Evolutionary conservation across 2,113 vertebrate genomes (phyloP), one percentile per base, ranked within the genome.

Genomic region (Elephantulus edwardii): DNA sequence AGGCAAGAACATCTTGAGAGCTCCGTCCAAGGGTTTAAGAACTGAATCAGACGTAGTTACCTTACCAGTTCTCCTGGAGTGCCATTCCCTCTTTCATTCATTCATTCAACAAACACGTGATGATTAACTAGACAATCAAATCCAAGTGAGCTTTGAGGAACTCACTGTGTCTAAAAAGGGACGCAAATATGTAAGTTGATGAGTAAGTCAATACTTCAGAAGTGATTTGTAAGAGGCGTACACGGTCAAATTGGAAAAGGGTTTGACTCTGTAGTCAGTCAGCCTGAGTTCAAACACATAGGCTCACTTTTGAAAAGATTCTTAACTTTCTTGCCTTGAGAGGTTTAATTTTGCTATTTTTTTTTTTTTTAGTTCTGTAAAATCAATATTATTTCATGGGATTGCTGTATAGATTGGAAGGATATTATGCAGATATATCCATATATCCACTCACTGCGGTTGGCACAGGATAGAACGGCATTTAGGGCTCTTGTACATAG

Each of bases 161-260:
- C 58, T 77, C 86, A 64, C 64, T 85, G 9, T 71, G 8, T 94
- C 60, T 89, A 54, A 89, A 83, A 87, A 77, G 38, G 76, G 58
- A 92, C 91, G 54, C 83, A 89, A 66, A 79, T 46, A 0, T 56
- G 46, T 91, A 80, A 92, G 77, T 56, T 83, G 58, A 89, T 79
- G 80, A 91, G 17, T 91, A 82, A 92, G 79, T 85, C 70, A 85
- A 0, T 88, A 46, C 74, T 90, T 93, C n/a, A 5, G 76, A 40
- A 91, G 40, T 80, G 33, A 79, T 71, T 4, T 38, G 7, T 86
- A 72, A 89, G 54, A 89, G 35, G 22, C 62, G n/a, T n/a, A 70
- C 26, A 35, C 20, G 75, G 76, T 90, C 80, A 70, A 66, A 50
- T 0, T 89, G 72, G 71, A 89, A 89, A 80, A 88, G 30, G 28